Conservation (phyloP, 2,113 vertebrate species). For the Conger conger region DNA sequence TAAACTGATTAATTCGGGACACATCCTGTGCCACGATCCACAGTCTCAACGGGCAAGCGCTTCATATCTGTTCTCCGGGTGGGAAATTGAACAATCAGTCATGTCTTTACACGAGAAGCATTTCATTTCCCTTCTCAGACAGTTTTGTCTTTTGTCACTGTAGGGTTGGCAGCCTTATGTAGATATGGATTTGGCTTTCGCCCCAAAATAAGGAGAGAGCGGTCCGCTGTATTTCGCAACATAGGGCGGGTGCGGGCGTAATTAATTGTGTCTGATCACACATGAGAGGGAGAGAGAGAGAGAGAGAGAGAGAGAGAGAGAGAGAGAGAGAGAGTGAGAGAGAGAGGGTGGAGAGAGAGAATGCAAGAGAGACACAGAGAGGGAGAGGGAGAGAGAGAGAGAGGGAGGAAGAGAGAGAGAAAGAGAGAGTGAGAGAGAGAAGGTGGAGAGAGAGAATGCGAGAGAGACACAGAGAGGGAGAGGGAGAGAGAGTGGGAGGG, state of each 20-base stretch:
- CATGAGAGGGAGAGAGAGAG: too few relatives aligned
- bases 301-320: neutral
- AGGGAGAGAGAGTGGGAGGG: too few relatives aligned
- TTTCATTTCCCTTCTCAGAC: neutral
- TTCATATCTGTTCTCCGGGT: neutral
- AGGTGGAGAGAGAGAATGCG: neutral
- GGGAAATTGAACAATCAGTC: neutral
- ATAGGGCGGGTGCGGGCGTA: neutral
- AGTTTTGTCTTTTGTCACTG: neutral
- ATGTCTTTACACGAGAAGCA: neutral
- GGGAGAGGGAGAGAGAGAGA: neutral
- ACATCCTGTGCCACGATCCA: neutral
- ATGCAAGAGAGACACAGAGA: too few relatives aligned
- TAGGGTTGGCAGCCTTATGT: neutral
- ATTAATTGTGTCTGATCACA: neutral
- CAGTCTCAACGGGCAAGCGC: neutral
- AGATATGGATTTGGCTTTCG: neutral
- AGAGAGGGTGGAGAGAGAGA: neutral
- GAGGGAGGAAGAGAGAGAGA: neutral
- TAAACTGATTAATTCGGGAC: neutral
- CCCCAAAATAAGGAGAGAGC: neutral
- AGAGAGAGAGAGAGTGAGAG: neutral
- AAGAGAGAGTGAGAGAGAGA: too few relatives aligned
- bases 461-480: too few relatives aligned
- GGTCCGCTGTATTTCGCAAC: neutral